These are phyloP conservation scores for Amaurobius ferox DNA, from an alignment of 2,888 invertebrate genomes.

Conservation along the genomic window DNA sequence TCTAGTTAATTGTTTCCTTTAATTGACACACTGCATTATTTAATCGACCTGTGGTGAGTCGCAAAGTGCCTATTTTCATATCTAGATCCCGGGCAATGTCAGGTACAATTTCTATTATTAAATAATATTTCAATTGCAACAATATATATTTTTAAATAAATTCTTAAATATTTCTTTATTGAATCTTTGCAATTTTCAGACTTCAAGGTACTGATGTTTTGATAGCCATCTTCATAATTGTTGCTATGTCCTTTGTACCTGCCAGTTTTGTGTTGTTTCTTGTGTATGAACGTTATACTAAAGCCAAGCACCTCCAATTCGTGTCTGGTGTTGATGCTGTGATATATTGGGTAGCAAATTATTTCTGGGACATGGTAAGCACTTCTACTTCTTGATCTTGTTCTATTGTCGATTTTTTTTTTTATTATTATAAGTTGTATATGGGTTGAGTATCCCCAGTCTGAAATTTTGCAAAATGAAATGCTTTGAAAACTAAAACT, in stretches of 20 bases:
- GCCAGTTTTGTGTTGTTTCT: slow-evolving; percentile 89
- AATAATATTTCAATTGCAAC: too few species aligned
- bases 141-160: too few species aligned
- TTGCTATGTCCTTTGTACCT: slow-evolving; percentile 83
- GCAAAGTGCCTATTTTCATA: too few species aligned
- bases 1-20: too few species aligned
- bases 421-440: background rate
- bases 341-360: slow-evolving; percentile 86
- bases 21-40: too few species aligned
- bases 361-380: slow-evolving; percentile 86
- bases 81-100: too few species aligned
- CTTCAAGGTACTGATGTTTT: slow-evolving; percentile 77
- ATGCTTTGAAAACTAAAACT: too few species aligned
- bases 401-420: background rate
- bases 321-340: slow-evolving; percentile 85
- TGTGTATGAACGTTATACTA: slow-evolving; percentile 85
- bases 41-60: too few species aligned
- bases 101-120: too few species aligned
- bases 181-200: slow-evolving; percentile 45
- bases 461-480: background rate
- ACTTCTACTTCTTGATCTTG: background rate
- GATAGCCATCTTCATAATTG: slow-evolving; percentile 80
- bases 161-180: too few species aligned
- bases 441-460: background rate
- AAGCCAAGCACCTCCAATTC: slow-evolving; percentile 88